Evolutionary conservation across 35 echinoderm and acorn worm species (phyloP).

Genomic region (Anneissia japonica): DNA sequence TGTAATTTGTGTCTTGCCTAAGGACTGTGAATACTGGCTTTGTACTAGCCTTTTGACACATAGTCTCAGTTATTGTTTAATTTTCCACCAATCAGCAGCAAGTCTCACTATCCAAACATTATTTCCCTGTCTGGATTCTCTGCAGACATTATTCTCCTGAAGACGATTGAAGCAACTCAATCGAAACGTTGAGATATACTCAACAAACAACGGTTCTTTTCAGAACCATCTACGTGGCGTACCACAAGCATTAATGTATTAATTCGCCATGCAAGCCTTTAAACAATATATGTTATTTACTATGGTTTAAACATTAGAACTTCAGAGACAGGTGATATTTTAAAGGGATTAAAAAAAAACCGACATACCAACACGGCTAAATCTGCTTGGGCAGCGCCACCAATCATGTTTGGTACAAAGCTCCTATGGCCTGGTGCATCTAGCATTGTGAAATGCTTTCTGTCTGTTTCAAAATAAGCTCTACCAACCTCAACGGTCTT

Average conservation of each 20-base stretch:
- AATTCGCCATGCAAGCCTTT: not conserved
- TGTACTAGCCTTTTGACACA: too few relatives aligned
- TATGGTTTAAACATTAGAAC: not conserved
- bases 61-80: too few relatives aligned
- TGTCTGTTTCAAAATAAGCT: constrained; percentile 94
- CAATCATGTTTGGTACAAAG: constrained; percentile 99
- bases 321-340: not conserved
- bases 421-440: constrained; percentile 83
- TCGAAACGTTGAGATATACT: too few relatives aligned
- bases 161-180: too few relatives aligned
- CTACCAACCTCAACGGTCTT: constrained; percentile 96
- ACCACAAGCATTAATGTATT: not conserved
- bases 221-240: not conserved
- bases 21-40: too few relatives aligned
- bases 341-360: not conserved
- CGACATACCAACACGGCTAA: constrained; percentile 87
- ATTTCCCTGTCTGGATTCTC: too few relatives aligned
- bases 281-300: not conserved
- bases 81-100: too few relatives aligned
- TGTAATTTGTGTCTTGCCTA: too few relatives aligned
- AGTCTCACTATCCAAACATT: too few relatives aligned
- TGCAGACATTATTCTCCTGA: too few relatives aligned
- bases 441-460: constrained; percentile 94
- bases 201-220: not conserved
- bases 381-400: constrained; percentile 97